Evolutionary conservation across 2,113 vertebrate genomes (phyloP).

Genomic region (Ginglymostoma cirratum): DNA sequence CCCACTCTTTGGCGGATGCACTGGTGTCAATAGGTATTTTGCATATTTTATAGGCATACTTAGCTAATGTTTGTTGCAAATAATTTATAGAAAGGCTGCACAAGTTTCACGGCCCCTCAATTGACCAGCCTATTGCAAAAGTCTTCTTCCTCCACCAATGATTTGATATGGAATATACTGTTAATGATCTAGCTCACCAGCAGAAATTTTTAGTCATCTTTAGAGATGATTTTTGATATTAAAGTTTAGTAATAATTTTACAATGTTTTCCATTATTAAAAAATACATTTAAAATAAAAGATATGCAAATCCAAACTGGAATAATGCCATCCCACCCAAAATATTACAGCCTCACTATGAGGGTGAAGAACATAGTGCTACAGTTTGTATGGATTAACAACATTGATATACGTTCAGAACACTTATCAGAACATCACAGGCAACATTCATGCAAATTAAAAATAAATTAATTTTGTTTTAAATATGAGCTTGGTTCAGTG

Average conservation of each 20-base stretch:
- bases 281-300: background rate
- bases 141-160: background rate
- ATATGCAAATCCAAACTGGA: background rate
- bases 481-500: background rate
- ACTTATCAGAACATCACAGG: background rate
- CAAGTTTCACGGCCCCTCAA: background rate
- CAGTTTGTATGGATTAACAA: background rate
- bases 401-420: background rate
- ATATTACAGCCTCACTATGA: background rate
- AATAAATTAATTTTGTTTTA: background rate
- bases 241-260: background rate
- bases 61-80: background rate
- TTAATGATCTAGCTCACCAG: background rate
- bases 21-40: background rate
- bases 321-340: background rate
- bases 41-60: background rate
- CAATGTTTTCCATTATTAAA: background rate
- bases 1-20: background rate
- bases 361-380: background rate
- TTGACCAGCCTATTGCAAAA: background rate
- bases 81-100: background rate
- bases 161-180: background rate
- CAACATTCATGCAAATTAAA: background rate
- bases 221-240: background rate
- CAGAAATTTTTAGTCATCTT: background rate